Evolutionary conservation across 2,888 invertebrate species (phyloP), one percentile per base, ranked within the genome.

Genomic region (Ochlodes sylvanus): DNA sequence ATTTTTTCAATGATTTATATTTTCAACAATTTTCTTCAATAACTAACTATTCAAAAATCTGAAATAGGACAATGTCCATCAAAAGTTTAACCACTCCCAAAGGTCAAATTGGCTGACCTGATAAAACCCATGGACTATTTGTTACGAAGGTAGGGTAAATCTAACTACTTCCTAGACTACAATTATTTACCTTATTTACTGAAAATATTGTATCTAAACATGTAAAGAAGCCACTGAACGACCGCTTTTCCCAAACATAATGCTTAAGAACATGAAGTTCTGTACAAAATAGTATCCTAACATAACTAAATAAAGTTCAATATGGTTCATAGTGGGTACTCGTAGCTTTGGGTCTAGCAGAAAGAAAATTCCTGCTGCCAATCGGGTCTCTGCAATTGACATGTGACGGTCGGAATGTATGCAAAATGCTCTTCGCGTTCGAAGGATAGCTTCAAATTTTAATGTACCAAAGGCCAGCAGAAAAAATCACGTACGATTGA

Each of bases 321-420:
- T 19, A 14, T 19, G 21, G 5, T 27, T 27, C 5, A 27, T 27
- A 27, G 19, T 14, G 1, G 15, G 57, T 14, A 41, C 7, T n/a
- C 12, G 17, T 21, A 2, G 42, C 21, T n/a, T 27, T 47, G 10
- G 44, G 27, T n/a, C 15, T 47, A 17, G 47, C n/a, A 64, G 34
- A 64, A 64, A 64, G 34, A 57, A 21, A 47, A 38, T 50, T 65
- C 64, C 54, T n/a, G 32, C 57, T 38, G 50, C 57, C 57, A 58
- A 50, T 65, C 50, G 52, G 41, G 21, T 15, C 27, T 54, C 38
- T 65, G 65, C 65, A 65, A 58, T 65, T 58, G 65, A 65, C 65
- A 65, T 58, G 58, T 65, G 57, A 65, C 58, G 58, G 15, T 57
- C 38, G 12, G 50, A 65, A 65, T 63, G 44, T 65, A 65, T 65